Evolutionary conservation across 2,113 vertebrate species (phyloP).

Genomic region (Podiceps cristatus): DNA sequence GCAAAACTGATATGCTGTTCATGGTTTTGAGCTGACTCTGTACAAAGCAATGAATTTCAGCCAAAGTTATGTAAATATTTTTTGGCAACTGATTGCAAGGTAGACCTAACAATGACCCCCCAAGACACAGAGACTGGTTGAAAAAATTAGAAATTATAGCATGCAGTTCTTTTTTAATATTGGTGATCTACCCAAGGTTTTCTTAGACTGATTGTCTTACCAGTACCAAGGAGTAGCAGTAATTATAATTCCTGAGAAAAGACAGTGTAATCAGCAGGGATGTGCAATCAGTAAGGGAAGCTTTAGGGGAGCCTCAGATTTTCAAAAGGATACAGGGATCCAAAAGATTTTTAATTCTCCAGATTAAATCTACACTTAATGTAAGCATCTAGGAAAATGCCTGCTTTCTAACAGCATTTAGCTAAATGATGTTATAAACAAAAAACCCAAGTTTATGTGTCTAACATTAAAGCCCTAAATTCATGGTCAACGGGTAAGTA

Average conservation of each 20-base stretch:
- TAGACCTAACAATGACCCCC: background rate
- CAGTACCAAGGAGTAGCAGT: background rate
- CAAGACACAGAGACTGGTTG: background rate
- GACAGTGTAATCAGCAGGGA: background rate
- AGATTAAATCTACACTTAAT: background rate
- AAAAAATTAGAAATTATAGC: background rate
- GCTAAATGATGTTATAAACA: background rate
- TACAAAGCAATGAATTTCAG: background rate
- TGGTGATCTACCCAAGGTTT: background rate
- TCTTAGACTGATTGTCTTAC: background rate
- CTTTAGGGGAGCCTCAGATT: background rate
- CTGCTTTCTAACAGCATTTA: background rate
- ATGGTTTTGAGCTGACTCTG: background rate
- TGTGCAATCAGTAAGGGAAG: fast-evolving
- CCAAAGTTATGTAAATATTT: background rate
- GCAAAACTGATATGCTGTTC: background rate
- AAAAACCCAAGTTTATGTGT: fast-evolving
- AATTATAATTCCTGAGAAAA: background rate
- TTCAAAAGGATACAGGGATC: background rate
- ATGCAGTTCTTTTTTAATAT: background rate
- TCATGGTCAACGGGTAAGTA: background rate
- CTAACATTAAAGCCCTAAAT: background rate
- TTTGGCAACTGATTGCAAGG: background rate
- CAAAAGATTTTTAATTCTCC: background rate
- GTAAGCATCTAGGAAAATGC: background rate